Evolutionary conservation across 2,888 invertebrate genomes (phyloP).

Genomic region (Lithophane semibrunnea): DNA sequence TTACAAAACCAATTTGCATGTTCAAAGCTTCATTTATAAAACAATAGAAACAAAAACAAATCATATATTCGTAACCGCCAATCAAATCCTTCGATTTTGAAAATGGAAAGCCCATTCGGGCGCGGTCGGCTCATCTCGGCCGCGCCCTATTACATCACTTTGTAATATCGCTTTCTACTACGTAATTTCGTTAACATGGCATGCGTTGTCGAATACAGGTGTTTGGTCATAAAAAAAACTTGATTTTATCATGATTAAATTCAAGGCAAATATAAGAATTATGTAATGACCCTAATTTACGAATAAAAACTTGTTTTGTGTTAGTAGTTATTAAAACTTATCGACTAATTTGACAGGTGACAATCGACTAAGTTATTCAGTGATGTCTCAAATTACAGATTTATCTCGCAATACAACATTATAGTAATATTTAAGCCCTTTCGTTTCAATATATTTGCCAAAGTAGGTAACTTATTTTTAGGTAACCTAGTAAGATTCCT

Average conservation of each 20-base stretch:
- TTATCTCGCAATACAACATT: not conserved
- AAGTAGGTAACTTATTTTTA: no score
- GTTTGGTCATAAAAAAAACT: slow-evolving; percentile 58
- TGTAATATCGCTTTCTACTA: slow-evolving; percentile 78
- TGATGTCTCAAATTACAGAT: not conserved
- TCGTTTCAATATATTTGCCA: not conserved
- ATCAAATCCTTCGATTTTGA: slow-evolving; percentile 73
- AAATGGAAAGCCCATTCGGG: slow-evolving; percentile 77
- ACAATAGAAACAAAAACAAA: slow-evolving; percentile 48
- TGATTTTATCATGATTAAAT: slow-evolving; percentile 54
- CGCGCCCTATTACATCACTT: slow-evolving; percentile 76
- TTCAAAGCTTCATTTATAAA: slow-evolving; percentile 9
- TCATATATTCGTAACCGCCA: slow-evolving; percentile 49
- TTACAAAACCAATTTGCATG: slow-evolving; percentile 7
- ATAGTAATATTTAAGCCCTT: not conserved
- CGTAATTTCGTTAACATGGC: slow-evolving; percentile 69
- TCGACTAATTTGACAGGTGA: slow-evolving; percentile 24
- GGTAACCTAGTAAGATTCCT: not conserved
- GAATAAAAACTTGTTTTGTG: slow-evolving; percentile 11
- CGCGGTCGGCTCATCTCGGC: slow-evolving; percentile 70
- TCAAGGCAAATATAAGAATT: slow-evolving; percentile 48
- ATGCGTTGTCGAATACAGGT: slow-evolving; percentile 53
- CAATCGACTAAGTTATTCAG: slow-evolving; percentile 15
- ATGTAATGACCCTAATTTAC: slow-evolving; percentile 41
- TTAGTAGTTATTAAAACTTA: slow-evolving; percentile 23